phyloP scores from a whole-genome alignment of 2,888 invertebrate genomes.

The Mythimna impura region DNA sequence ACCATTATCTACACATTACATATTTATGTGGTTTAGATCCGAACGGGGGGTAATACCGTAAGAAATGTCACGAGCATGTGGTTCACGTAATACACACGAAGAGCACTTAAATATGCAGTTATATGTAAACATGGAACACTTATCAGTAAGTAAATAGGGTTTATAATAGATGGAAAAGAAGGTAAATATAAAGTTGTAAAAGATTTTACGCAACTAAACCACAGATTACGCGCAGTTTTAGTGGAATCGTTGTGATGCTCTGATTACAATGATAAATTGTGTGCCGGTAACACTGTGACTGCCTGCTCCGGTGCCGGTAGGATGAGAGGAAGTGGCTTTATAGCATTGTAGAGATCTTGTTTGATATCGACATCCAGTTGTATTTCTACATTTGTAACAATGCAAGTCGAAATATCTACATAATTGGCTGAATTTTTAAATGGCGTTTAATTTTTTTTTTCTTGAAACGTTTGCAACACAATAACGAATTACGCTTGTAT shows the following conservation, averaged over 20 bases:
- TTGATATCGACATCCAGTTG: slow-evolving; percentile 1
- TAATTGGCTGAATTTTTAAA: background rate
- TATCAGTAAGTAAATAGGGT: slow-evolving; percentile 1
- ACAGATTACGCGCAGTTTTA: slow-evolving; percentile 50
- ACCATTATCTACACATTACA: slow-evolving; percentile 19
- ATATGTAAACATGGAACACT: background rate
- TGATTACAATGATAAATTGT: slow-evolving; percentile 65
- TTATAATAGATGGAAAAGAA: background rate
- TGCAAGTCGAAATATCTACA: background rate
- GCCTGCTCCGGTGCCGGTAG: background rate
- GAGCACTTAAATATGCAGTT: background rate
- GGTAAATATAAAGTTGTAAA: slow-evolving; percentile 21
- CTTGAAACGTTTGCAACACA: too few species aligned
- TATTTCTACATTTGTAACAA: background rate
- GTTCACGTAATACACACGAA: slow-evolving; percentile 26
- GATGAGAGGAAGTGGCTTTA: slow-evolving; percentile 22
- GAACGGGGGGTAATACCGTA: slow-evolving; percentile 13
- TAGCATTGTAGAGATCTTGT: slow-evolving; percentile 4
- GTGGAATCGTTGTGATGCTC: slow-evolving; percentile 64
- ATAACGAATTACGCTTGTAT: too few species aligned
- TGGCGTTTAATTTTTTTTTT: too few species aligned
- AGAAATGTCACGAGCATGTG: slow-evolving; percentile 46
- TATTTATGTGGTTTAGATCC: slow-evolving; percentile 19
- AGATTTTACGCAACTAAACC: slow-evolving; percentile 52
- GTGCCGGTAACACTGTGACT: slow-evolving; percentile 40